Evolutionary conservation across 2,888 invertebrate species (phyloP), one percentile per base, ranked within the genome.

Genomic region (Aspidiotus destructor): DNA sequence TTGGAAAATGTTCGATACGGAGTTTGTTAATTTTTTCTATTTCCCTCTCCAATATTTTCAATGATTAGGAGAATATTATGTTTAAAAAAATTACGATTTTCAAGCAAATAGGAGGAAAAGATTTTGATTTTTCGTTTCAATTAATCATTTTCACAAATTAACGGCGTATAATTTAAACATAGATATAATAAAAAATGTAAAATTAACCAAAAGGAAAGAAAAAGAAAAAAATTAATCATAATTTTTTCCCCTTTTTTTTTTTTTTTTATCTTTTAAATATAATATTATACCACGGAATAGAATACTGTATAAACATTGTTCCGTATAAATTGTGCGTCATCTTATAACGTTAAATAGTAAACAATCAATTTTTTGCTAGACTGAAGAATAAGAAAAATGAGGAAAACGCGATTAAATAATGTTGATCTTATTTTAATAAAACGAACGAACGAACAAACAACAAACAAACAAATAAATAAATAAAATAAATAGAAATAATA

Each of bases 341-440:
- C 28, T 28, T 28, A 28, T 1, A 28, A 28, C 28, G 28, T 28
- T 28, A 28, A 28, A 28, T 3, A 28, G 28, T 28, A 28, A 28
- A 28, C 28, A 28, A 28, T 28, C 28, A 28, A 28, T 28, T 28
- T 16, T 28, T 58, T 28, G 40, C 28, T 58, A 11, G 40, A 28
- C 13, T 28, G 40, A 17, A 58, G 40, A 48, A 48, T 48, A n/a
- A 48, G 10, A 58, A 58, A 28, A 28, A 58, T 28, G 16, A 40
- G 40, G 40, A 58, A 9, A 58, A 58, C 16, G 10, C 58, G 40
- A 48, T 58, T 58, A 58, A 58, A 58, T 28, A 58, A 40, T n/a
- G 48, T 48, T 48, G n/a, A 13, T 48, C 10, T 48, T 48, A 48
- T 48, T 48, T 48, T 48, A 48, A 48, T 13, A 48, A 48, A 48